phyloP scores from a whole-genome alignment of 2,113 vertebrate genomes.

The Phrynocephalus versicolor region DNA sequence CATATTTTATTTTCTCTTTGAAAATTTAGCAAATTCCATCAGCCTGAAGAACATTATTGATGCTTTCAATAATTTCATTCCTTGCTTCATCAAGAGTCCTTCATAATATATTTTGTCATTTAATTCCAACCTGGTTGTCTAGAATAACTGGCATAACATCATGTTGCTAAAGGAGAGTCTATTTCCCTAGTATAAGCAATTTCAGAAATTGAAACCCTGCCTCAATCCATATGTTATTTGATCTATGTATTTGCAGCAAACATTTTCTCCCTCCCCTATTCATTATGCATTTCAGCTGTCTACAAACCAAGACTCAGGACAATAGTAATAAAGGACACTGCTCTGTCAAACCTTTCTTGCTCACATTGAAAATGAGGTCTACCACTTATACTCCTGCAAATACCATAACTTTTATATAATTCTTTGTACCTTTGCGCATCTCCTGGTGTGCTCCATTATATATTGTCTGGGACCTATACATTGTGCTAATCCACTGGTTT shows the following conservation, averaged over 20 bases:
- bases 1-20: background rate
- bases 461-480: background rate
- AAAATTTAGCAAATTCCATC: constrained; percentile 17
- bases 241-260: background rate
- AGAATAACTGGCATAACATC: background rate
- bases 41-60: background rate
- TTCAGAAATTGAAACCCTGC: background rate
- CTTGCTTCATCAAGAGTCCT: background rate
- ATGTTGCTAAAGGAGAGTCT: background rate
- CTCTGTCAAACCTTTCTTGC: background rate
- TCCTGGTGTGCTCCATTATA: background rate
- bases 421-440: background rate
- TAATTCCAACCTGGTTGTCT: background rate
- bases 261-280: background rate
- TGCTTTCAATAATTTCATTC: background rate
- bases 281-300: background rate
- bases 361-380: background rate
- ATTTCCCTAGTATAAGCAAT: too few species aligned
- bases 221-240: background rate
- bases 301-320: background rate
- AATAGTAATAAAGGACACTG: background rate
- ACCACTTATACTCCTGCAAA: too few species aligned
- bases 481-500: background rate
- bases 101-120: background rate
- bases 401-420: too few species aligned